Evolutionary conservation across 2,888 invertebrate genomes (phyloP), one percentile per base, ranked within the genome.

Genomic region (Galerucella pusilla): DNA sequence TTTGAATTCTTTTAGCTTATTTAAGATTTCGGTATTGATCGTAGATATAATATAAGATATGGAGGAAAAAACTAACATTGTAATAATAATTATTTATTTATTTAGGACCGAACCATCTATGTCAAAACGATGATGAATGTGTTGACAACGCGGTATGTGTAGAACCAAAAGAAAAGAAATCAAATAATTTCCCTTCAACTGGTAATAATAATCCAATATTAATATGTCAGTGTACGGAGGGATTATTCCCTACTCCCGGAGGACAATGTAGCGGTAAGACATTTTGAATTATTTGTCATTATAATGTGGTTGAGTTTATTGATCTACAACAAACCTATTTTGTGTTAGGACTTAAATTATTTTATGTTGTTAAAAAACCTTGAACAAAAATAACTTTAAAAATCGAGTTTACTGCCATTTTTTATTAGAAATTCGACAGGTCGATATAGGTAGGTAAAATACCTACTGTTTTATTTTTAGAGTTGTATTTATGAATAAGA

Each of bases 61-160:
- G 28, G 28, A 20, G 20, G 20, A 20, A 20, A 20, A 20, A 20
- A 20, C 20, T 20, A 20, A 20, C 28, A 35, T 42, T 42, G 35
- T 42, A 42, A 42, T 42, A 20, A 20, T 20, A 20, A 20, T 20
- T 20, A 61, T 35, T 12, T 20, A 57, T 20, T 64, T 75, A 79
- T 80, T 52, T 76, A 87, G 87, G 86, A 65, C 85, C 86, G 46
- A 82, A 83, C 69, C 87, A 87, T 79, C 75, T 86, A 59, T 87
- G 87, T 77, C 78, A 75, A 64, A 82, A 81, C 20, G 82, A 82
- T 68, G 83, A 84, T 12, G 85, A 87, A 61, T 87, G 87, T 76
- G 86, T 86, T 12, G 84, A 84, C 28, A 84, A 84, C 68, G 86
- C 87, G 5, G 82, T 83, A 57, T 87, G 87, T 75, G 65, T 80